Percentiles rank a stretch among this genome's conserved stretches.
Evolutionary conservation across 2,113 vertebrate genomes (phyloP).

Genomic region (Nothocercus nigrocapillus): DNA sequence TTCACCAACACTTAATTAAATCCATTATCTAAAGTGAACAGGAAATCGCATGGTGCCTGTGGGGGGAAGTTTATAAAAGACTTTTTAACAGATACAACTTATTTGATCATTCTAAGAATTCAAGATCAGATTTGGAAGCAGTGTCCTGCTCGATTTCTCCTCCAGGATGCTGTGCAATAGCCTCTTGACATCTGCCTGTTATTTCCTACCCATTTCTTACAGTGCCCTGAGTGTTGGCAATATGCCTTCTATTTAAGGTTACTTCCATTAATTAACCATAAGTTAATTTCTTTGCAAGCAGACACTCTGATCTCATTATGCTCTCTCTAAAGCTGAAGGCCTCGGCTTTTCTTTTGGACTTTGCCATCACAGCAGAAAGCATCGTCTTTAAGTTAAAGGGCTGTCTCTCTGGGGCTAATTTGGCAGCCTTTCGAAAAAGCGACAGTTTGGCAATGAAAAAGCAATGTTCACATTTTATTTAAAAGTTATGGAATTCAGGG

Average conservation of each 20-base stretch:
- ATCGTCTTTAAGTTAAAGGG: conserved; percentile 60
- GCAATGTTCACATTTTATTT: conserved; percentile 33
- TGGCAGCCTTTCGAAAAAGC: conserved; percentile 70
- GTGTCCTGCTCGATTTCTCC: conserved; percentile 67
- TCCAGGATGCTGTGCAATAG: conserved; percentile 29
- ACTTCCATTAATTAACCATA: conserved; percentile 79
- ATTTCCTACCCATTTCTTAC: conserved; percentile 52
- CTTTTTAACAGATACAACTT: conserved; percentile 67
- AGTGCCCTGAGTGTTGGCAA: conserved; percentile 66
- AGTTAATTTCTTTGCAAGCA: conserved; percentile 77
- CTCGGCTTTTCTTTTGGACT: conserved; percentile 63
- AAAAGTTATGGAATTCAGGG: neutral
- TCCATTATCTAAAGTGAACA: conserved; percentile 72
- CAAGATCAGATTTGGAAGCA: conserved; percentile 72
- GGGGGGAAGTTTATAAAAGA: conserved; percentile 51
- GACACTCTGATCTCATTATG: conserved; percentile 77
- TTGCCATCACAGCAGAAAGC: conserved; percentile 68
- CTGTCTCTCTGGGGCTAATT: conserved; percentile 52
- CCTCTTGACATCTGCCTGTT: conserved; percentile 65
- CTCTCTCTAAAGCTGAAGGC: conserved; percentile 73
- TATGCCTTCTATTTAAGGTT: conserved; percentile 73
- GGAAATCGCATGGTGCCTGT: conserved; percentile 56
- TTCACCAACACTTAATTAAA: conserved; percentile 74
- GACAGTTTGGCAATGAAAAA: conserved; percentile 40
- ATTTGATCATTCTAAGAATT: conserved; percentile 70